Evolutionary conservation across 2,113 vertebrate species (phyloP).

Genomic region (Beaufortia kweichowensis): DNA sequence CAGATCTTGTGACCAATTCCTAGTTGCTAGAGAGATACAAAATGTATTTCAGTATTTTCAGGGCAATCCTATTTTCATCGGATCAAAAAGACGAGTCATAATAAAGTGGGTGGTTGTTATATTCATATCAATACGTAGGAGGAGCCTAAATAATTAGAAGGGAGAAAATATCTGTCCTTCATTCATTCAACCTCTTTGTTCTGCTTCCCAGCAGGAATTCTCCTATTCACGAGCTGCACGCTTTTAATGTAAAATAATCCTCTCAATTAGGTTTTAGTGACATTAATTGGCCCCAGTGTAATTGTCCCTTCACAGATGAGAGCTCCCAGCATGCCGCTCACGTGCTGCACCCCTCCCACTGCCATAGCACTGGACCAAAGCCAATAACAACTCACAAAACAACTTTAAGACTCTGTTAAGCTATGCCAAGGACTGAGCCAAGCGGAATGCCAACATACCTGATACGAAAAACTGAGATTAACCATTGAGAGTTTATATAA

Average conservation of each 20-base stretch:
- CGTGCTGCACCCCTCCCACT: conserved; percentile 31
- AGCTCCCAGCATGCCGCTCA: conserved; percentile 56
- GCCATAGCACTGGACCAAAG: conserved; percentile 55
- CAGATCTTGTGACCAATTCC: neutral
- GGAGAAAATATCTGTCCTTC: conserved; percentile 16
- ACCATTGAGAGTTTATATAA: conserved; percentile 35
- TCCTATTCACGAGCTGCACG: conserved; percentile 55
- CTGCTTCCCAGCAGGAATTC: conserved; percentile 45
- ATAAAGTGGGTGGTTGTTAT: neutral
- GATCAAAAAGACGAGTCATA: neutral
- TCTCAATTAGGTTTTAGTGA: conserved; percentile 69
- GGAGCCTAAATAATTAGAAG: conserved; percentile 21
- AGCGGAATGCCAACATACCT: conserved; percentile 47
- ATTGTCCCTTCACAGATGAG: conserved; percentile 69
- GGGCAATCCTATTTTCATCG: neutral
- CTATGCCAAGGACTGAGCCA: conserved; percentile 41
- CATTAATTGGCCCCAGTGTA: conserved; percentile 71
- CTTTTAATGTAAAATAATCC: conserved; percentile 70
- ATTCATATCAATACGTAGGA: conserved; percentile 4
- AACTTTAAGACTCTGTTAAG: conserved; percentile 58
- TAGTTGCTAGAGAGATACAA: neutral
- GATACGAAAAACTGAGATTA: conserved; percentile 44
- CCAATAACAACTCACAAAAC: conserved; percentile 58
- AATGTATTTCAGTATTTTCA: neutral
- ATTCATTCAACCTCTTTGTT: conserved; percentile 12